Evolutionary conservation across 2,113 vertebrate genomes (phyloP).

Genomic region (Typhlomys cinereus): DNA sequence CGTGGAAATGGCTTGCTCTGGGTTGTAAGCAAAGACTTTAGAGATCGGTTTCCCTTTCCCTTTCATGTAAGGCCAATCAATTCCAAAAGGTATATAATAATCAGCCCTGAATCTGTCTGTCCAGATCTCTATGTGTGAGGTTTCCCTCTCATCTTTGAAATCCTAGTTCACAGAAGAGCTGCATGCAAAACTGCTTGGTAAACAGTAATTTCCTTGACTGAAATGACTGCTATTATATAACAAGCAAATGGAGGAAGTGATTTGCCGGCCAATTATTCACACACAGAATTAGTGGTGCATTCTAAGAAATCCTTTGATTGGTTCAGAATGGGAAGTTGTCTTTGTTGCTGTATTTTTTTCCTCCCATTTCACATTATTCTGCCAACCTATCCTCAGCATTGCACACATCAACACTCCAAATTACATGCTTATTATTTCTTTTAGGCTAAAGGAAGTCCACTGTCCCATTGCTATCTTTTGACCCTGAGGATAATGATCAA

Average conservation of each 20-base stretch:
- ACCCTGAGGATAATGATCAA: background rate
- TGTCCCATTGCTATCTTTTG: background rate
- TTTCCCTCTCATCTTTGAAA: background rate
- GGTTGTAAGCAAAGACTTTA: background rate
- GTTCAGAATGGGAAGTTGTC: background rate
- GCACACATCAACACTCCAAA: background rate
- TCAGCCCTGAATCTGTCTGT: background rate
- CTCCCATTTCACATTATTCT: background rate
- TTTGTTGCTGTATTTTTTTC: background rate
- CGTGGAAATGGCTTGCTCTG: no score
- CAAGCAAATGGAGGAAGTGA: background rate
- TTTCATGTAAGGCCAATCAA: background rate
- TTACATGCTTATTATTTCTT: background rate
- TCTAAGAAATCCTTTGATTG: background rate
- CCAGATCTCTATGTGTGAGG: background rate
- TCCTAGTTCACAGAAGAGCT: background rate
- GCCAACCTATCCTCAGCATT: background rate
- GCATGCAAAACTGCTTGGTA: background rate
- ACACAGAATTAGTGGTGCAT: background rate
- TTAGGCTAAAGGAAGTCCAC: background rate
- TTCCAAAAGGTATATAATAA: background rate
- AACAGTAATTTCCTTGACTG: background rate
- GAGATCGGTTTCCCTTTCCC: background rate
- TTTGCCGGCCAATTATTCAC: conserved; percentile 29
- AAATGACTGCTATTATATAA: conserved; percentile 51